Evolutionary conservation across 2,797 vertebrate genomes (phyloP), one percentile per base, ranked within the genome.

Genomic region (Nothura maculosa): DNA sequence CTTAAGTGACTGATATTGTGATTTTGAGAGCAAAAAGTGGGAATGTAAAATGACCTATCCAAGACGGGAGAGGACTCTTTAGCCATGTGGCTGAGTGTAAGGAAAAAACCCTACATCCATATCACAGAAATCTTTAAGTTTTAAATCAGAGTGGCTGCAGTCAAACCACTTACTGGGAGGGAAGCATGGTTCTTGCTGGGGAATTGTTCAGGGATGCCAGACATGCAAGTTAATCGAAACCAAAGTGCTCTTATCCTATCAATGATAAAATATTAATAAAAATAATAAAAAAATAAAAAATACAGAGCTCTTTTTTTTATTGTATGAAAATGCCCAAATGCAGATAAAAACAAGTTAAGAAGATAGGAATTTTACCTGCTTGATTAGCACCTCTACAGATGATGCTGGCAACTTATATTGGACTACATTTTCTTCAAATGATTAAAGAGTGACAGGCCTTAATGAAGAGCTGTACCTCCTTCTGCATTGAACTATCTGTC

Each of bases 401-500:
- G 76, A 43, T 27, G 27, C n/a, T 47, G 21, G 16, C 27, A 90
- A 69, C 21, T 83, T 79, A 76, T 54, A n/a, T 27, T 45, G 52
- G 87, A 55, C 81, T 81, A 24, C 14, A 52, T 73, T 85, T 14
- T 14, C 20, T 67, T 62, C 62, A 94, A 34, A 9, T 48, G 40
- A 63, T 19, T 68, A 67, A 70, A 91, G 95, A 69, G 45, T 12
- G 8, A 57, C 12, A 80, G 45, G 62, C 25, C 22, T 91, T 20
- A 19, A 50, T 90, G 89, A 94, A 57, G 88, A 95, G 74, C 27
- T 6, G 67, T 81, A 47, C 32, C 77, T 47, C 52, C 66, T 97
- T 90, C 54, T 90, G 76, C 85, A 86, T 5, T 82, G 77, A 94
- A 76, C 81, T 87, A 81, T 93, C 85, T 93, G 96, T 93, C 93